A percentile compares a stretch with the other conserved stretches of the same genome.
phyloP scores from a whole-genome alignment of 2,888 invertebrate species.

The Blastobasis adustella region DNA sequence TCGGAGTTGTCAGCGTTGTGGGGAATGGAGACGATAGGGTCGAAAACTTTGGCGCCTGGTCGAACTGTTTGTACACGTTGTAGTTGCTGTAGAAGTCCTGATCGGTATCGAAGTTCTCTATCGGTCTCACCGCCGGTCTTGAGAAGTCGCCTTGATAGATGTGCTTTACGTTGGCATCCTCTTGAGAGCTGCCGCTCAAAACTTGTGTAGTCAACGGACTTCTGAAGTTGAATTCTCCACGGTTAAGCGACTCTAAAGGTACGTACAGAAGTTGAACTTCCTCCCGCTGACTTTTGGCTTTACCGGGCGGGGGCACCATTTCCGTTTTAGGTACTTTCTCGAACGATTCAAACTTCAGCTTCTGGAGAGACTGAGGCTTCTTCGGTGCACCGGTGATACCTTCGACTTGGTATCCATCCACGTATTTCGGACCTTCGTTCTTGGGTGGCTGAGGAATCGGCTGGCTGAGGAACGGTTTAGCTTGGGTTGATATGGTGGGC shows the following conservation, averaged over 20 bases:
- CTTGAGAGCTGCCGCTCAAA: slow-evolving; percentile 35
- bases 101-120: slow-evolving; percentile 26
- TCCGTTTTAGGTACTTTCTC: slow-evolving; percentile 42
- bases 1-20: slow-evolving; percentile 54
- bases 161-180: slow-evolving; percentile 35
- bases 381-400: slow-evolving; percentile 37
- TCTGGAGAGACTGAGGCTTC: slow-evolving; percentile 53
- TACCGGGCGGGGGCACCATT: slow-evolving; percentile 25
- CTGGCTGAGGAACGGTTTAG: slow-evolving; percentile 42
- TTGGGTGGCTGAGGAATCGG: slow-evolving; percentile 24
- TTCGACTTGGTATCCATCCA: slow-evolving; percentile 60
- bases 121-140: slow-evolving; percentile 32
- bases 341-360: slow-evolving; percentile 50
- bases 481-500: slow-evolving; percentile 25
- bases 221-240: slow-evolving; percentile 59
- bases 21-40: slow-evolving; percentile 52
- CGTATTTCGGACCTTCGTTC: slow-evolving; percentile 46
- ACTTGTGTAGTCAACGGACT: slow-evolving; percentile 38
- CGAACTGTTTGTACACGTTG: slow-evolving; percentile 29
- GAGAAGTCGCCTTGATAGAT: slow-evolving; percentile 36
- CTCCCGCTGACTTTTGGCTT: slow-evolving; percentile 66
- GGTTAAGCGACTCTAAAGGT: slow-evolving; percentile 83
- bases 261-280: slow-evolving; percentile 88
- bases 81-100: slow-evolving; percentile 40
- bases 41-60: slow-evolving; percentile 55